These are phyloP conservation scores for Oscheius onirici DNA, from an alignment of 2,888 invertebrate genomes.

Conservation along the genomic window DNA sequence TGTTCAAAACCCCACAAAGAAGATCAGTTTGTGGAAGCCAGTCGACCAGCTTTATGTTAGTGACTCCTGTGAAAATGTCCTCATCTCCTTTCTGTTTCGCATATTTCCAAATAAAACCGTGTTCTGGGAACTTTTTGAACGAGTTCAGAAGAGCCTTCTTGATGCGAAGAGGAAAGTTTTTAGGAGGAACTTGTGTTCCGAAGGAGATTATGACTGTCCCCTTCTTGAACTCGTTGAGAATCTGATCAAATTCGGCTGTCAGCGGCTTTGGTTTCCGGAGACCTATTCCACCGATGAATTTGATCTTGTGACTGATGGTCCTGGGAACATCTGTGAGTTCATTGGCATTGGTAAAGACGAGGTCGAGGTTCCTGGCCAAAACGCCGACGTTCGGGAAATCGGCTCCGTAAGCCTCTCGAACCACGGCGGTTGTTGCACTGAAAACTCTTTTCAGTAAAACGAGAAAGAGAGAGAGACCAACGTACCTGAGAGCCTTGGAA, in stretches of 20 bases:
- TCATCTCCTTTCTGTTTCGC: constrained; percentile 38
- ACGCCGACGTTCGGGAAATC: constrained; percentile 1
- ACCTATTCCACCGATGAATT: constrained; percentile 60
- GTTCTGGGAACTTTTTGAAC: constrained; percentile 50
- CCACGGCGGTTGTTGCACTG: background rate
- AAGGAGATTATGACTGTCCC: constrained; percentile 50
- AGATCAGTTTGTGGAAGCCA: constrained; percentile 58
- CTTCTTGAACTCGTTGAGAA: background rate
- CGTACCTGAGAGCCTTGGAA: too few species aligned
- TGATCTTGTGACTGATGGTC: constrained; percentile 51
- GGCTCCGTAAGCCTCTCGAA: constrained; percentile 3
- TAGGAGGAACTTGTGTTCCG: constrained; percentile 42
- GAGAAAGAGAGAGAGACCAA: too few species aligned
- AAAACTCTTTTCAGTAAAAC: too few species aligned
- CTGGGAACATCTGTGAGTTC: constrained; percentile 60
- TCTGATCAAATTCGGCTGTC: background rate
- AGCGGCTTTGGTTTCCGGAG: constrained; percentile 38
- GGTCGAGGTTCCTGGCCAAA: constrained; percentile 7
- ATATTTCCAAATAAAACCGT: constrained; percentile 59
- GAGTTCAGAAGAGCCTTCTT: constrained; percentile 49
- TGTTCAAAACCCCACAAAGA: constrained; percentile 35
- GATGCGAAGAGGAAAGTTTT: constrained; percentile 37
- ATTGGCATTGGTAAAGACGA: constrained; percentile 56
- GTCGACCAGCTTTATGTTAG: constrained; percentile 41
- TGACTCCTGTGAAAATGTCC: constrained; percentile 35